phyloP scores from a whole-genome alignment of 2,113 vertebrate genomes.

The Emydocephalus ijimae region DNA sequence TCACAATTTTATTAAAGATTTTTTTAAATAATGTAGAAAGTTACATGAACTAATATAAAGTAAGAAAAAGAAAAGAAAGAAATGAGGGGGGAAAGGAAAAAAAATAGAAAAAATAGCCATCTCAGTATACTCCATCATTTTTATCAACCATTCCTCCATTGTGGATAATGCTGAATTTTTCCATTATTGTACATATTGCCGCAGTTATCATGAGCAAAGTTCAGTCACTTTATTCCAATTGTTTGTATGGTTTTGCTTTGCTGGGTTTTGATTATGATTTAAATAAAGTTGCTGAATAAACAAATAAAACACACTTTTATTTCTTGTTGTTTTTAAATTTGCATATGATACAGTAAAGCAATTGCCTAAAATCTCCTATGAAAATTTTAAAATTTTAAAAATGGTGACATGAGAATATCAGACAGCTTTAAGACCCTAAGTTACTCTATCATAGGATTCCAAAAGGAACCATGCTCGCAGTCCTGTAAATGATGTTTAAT shows the following conservation, averaged over 20 bases:
- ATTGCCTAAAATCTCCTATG: slow-evolving; percentile 17
- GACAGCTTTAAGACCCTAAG: slow-evolving; percentile 7
- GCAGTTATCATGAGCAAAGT: background rate
- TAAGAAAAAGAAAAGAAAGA: background rate
- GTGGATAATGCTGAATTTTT: background rate
- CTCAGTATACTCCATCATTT: background rate
- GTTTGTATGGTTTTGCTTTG: background rate
- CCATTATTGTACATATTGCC: background rate
- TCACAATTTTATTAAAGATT: background rate
- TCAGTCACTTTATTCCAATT: background rate
- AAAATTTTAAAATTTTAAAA: slow-evolving; percentile 24
- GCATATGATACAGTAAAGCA: background rate
- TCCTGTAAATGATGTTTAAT: slow-evolving; percentile 16
- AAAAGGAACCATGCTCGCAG: slow-evolving; percentile 1
- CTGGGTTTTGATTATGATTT: background rate
- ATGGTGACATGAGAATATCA: background rate
- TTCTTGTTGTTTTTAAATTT: slow-evolving; percentile 23
- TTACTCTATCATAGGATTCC: background rate
- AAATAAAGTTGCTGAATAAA: background rate
- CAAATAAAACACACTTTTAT: background rate
- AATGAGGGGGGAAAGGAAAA: background rate
- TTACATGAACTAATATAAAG: background rate
- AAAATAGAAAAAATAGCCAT: background rate
- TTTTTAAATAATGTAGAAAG: background rate
- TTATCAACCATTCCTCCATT: background rate